phyloP scores from a whole-genome alignment of 1,140 invertebrate species.

The Globodera ellingtonae region DNA sequence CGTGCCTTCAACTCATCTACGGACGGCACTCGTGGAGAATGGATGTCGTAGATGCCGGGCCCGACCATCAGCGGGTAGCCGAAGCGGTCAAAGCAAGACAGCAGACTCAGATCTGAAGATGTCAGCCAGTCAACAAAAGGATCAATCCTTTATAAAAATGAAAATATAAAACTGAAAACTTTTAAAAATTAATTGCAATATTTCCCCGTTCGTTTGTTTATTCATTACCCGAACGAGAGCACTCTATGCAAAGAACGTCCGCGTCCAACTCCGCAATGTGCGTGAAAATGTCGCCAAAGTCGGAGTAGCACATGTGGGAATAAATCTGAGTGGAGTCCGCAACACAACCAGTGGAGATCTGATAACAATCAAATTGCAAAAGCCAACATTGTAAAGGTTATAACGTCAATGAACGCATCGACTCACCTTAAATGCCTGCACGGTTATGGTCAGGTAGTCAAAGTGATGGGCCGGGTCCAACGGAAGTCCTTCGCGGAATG shows the following conservation, averaged over 20 bases:
- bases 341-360: constrained; percentile 36
- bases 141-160: too few species aligned
- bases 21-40: constrained; percentile 34
- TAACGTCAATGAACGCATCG: too few species aligned
- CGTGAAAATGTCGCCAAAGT: constrained; percentile 38
- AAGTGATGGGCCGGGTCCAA: constrained; percentile 19
- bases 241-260: constrained; percentile 40
- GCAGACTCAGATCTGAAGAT: constrained; percentile 25
- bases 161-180: too few species aligned
- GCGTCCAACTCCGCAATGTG: constrained; percentile 39
- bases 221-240: constrained; percentile 31
- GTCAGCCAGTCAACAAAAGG: too few species aligned
- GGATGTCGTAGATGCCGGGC: constrained; percentile 42
- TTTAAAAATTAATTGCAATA: too few species aligned
- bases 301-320: constrained; percentile 44
- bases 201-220: too few species aligned
- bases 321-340: constrained; percentile 38
- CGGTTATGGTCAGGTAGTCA: constrained; percentile 34
- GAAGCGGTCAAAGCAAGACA: constrained; percentile 33
- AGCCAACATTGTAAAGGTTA: too few species aligned
- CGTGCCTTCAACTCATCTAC: constrained; percentile 25
- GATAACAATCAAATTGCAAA: too few species aligned
- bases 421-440: constrained; percentile 32
- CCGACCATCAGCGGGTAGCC: constrained; percentile 31
- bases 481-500: constrained; percentile 38